phyloP scores from a whole-genome alignment of 2,888 invertebrate genomes.

The Alitta virens region DNA sequence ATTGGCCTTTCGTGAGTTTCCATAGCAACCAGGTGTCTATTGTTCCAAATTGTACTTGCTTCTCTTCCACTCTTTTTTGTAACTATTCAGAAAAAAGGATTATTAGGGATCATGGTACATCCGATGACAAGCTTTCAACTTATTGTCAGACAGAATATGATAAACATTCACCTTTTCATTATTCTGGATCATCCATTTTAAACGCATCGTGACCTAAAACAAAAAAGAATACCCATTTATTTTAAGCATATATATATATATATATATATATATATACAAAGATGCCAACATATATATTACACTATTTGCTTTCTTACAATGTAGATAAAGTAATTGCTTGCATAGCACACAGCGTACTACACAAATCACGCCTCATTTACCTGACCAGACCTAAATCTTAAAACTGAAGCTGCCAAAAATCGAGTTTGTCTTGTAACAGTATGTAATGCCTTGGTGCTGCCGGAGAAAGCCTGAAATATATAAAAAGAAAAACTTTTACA shows the following conservation, averaged over 20 bases:
- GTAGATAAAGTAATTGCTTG: too few species aligned
- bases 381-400: constrained; percentile 83
- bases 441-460: constrained; percentile 71
- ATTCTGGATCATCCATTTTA: constrained; percentile 77
- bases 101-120: not conserved
- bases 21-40: constrained; percentile 92
- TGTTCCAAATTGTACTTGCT: constrained; percentile 68
- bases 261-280: too few species aligned
- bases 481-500: not conserved
- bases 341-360: too few species aligned
- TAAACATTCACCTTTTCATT: constrained; percentile 65
- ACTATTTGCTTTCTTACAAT: too few species aligned
- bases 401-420: constrained; percentile 79
- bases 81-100: constrained; percentile 35
- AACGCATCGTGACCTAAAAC: constrained; percentile 70
- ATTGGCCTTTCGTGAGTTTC: constrained; percentile 67
- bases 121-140: too few species aligned
- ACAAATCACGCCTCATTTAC: too few species aligned
- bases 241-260: too few species aligned
- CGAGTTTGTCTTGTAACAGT: constrained; percentile 75
- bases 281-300: too few species aligned
- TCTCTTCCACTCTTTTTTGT: constrained; percentile 62
- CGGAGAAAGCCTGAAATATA: constrained; percentile 64
- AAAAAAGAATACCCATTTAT: not conserved
- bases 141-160: not conserved